Conservation (phyloP, 30 jellyfish, hydroid and myxozoan genomes). For the Sanderia malayensis region DNA sequence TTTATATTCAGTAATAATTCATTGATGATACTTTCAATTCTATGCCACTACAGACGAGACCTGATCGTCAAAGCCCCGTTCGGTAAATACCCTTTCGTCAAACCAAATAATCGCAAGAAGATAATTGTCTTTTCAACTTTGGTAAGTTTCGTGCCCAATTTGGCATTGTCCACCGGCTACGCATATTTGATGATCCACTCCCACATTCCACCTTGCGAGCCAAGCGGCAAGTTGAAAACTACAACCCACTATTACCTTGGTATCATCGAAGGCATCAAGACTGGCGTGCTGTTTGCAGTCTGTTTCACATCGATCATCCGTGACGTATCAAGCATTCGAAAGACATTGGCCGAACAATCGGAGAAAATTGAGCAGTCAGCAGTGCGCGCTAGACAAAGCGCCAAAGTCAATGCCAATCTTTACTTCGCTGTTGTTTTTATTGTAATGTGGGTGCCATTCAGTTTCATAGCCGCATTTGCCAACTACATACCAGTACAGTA, state of each 20-base stretch:
- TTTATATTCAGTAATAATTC: constrained; percentile 53
- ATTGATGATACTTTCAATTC: constrained; percentile 35
- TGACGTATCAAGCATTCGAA: constrained; percentile 55
- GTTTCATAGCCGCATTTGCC: constrained; percentile 45
- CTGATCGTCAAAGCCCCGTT: constrained; percentile 61
- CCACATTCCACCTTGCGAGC: constrained; percentile 55
- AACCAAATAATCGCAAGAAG: constrained; percentile 10
- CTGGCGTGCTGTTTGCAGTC: constrained; percentile 34
- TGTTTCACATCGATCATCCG: constrained; percentile 59
- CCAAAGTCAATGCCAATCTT: constrained; percentile 48
- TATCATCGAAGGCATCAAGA: constrained; percentile 51
- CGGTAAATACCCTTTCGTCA: constrained; percentile 50
- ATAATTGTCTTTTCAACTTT: constrained; percentile 1
- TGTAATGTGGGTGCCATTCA: constrained; percentile 68
- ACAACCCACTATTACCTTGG: constrained; percentile 66
- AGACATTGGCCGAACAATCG: constrained; percentile 49
- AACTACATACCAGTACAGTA: constrained; percentile 43
- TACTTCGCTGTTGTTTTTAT: constrained; percentile 61
- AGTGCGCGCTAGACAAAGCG: constrained; percentile 26
- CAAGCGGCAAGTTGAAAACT: constrained; percentile 38
- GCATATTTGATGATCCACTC: constrained; percentile 37
- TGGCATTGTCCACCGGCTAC: constrained; percentile 44
- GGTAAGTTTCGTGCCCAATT: constrained; percentile 46
- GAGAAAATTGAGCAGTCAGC: constrained; percentile 39
- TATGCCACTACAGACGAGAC: constrained; percentile 57